Conservation (phyloP, 2,888 invertebrate genomes). For the Caenorhabditis panamensis region DNA sequence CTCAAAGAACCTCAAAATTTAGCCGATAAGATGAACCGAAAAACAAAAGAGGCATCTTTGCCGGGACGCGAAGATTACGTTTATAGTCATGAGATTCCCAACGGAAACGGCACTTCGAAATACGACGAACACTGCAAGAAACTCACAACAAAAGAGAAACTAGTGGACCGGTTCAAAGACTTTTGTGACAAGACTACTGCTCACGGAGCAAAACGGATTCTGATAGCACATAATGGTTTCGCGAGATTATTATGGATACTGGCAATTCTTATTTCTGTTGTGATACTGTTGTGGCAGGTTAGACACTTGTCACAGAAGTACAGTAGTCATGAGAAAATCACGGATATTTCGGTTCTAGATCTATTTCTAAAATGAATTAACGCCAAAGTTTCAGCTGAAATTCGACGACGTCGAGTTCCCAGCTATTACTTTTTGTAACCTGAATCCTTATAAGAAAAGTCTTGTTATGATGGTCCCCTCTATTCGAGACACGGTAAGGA, state of each 20-base stretch:
- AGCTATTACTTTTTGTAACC: conserved; percentile 74
- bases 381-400: conserved; percentile 67
- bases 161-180: conserved; percentile 43
- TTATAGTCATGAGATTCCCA: conserved; percentile 60
- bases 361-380: not conserved
- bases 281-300: conserved; percentile 62
- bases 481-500: conserved; percentile 71
- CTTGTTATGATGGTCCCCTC: conserved; percentile 74
- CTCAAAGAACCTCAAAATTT: not conserved
- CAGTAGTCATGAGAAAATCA: conserved; percentile 69
- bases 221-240: conserved; percentile 60
- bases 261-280: conserved; percentile 50
- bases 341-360: conserved; percentile 66
- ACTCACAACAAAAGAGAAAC: not conserved
- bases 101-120: conserved; percentile 31
- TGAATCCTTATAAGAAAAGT: conserved; percentile 73
- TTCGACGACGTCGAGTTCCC: conserved; percentile 75
- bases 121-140: conserved; percentile 14
- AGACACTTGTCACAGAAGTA: conserved; percentile 62
- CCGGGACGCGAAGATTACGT: conserved; percentile 59
- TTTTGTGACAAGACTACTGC: conserved; percentile 74
- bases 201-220: conserved; percentile 71
- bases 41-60: conserved; percentile 40
- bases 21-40: conserved; percentile 38
- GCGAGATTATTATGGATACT: conserved; percentile 62